Evolutionary conservation across 1,140 invertebrate species (phyloP).

Genomic region (Drosophila tristis): DNA sequence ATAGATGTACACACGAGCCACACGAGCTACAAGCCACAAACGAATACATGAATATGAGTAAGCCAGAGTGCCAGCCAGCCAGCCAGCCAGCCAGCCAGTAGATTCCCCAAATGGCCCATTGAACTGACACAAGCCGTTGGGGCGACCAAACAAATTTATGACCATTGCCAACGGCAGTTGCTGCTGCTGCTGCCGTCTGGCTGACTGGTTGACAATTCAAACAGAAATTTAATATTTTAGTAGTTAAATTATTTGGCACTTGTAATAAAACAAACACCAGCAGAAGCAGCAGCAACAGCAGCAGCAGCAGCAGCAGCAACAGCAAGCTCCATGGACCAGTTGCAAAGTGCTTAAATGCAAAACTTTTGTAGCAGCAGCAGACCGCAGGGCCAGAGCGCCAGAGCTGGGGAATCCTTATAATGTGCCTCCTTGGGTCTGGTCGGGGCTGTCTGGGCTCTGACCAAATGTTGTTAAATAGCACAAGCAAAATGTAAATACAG

Average conservation of each 20-base stretch:
- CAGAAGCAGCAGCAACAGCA: slow-evolving; percentile 41
- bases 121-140: slow-evolving; percentile 58
- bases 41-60: too few species aligned
- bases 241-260: slow-evolving; percentile 82
- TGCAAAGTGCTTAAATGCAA: slow-evolving; percentile 78
- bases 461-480: slow-evolving; percentile 82
- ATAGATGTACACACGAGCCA: slow-evolving; percentile 33
- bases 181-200: slow-evolving; percentile 7
- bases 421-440: slow-evolving; percentile 23
- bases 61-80: too few species aligned
- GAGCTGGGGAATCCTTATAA: slow-evolving; percentile 43
- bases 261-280: slow-evolving; percentile 80
- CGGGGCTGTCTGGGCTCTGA: slow-evolving; percentile 28
- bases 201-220: slow-evolving; percentile 62
- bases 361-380: slow-evolving; percentile 51
- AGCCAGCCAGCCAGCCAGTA: not conserved
- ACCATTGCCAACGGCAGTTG: slow-evolving; percentile 37
- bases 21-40: slow-evolving; percentile 22
- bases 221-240: slow-evolving; percentile 82
- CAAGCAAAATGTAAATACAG: slow-evolving; percentile 75
- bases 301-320: slow-evolving; percentile 4
- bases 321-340: slow-evolving; percentile 51
- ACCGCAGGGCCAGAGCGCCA: not conserved
- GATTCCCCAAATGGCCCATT: slow-evolving; percentile 77
- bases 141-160: slow-evolving; percentile 60